phyloP scores from a whole-genome alignment of 2,113 vertebrate species.

The Dipodomys spectabilis region DNA sequence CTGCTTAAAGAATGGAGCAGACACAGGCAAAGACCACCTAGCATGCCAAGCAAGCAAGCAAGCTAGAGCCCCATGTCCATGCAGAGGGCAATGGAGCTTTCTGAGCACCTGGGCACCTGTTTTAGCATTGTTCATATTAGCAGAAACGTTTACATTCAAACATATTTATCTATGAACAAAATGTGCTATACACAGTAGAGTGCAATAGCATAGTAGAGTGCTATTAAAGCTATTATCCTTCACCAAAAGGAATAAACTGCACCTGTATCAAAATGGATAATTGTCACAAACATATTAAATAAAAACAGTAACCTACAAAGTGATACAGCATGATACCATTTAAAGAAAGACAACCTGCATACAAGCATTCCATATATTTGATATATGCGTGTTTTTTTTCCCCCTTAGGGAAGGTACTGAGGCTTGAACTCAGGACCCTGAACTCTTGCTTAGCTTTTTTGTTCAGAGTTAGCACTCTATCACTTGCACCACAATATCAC shows the following conservation, averaged over 20 bases:
- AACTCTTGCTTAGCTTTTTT: too few species aligned
- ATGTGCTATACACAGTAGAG: background rate
- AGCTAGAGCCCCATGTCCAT: background rate
- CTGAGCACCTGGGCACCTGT: background rate
- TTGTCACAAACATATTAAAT: conserved; percentile 39
- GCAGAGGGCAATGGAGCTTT: background rate
- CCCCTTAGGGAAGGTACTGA: too few species aligned
- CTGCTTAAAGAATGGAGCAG: background rate
- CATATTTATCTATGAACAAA: conserved; percentile 29
- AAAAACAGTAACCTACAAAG: conserved; percentile 52
- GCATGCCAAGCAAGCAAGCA: background rate
- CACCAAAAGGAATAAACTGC: too few species aligned
- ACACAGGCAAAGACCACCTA: background rate
- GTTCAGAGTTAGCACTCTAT: too few species aligned
- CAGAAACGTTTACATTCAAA: conserved; percentile 10
- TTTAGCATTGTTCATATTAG: conserved; percentile 10
- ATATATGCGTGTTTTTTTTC: too few species aligned
- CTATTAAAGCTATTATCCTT: background rate
- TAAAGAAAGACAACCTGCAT: background rate
- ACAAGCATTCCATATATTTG: background rate
- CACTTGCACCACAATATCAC: too few species aligned
- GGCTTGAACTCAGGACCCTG: too few species aligned
- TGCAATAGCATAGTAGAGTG: background rate
- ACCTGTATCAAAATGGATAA: conserved; percentile 9
- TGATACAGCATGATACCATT: background rate